Conservation (phyloP, 2,888 invertebrate species). For the Lasioglossum malachurum region DNA sequence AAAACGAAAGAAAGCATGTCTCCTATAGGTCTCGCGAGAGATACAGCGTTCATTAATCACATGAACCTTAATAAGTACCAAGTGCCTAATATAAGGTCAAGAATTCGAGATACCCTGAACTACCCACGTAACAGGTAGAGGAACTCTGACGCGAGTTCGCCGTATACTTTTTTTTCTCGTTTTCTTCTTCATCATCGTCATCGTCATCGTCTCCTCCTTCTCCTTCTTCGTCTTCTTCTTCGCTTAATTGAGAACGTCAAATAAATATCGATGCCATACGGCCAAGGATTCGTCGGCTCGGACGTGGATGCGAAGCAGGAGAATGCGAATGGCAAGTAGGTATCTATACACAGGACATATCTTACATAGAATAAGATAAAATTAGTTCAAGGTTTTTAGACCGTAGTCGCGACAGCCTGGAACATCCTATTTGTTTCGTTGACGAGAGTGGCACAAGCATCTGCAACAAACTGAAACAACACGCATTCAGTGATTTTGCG, state of each 20-base stretch:
- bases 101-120: constrained; percentile 79
- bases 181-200: constrained; percentile 35
- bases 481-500: background rate
- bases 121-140: constrained; percentile 73
- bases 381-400: constrained; percentile 74
- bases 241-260: constrained; percentile 66
- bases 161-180: constrained; percentile 70
- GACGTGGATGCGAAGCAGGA: constrained; percentile 70
- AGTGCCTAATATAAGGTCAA: constrained; percentile 80
- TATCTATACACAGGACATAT: constrained; percentile 81
- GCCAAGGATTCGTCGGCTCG: constrained; percentile 69
- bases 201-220: constrained; percentile 23
- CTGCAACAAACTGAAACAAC: constrained; percentile 54
- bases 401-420: constrained; percentile 63
- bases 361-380: constrained; percentile 79
- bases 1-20: constrained; percentile 54
- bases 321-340: constrained; percentile 70
- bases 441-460: constrained; percentile 67
- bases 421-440: constrained; percentile 67
- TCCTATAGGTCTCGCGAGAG: constrained; percentile 47
- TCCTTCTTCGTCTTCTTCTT: constrained; percentile 56
- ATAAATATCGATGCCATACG: constrained; percentile 71
- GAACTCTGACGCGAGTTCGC: constrained; percentile 70
- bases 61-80: constrained; percentile 81
- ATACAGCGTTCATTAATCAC: constrained; percentile 63